Base-by-base conservation (phyloP, 2,888 invertebrate species). In the Drosophila prolongata region DNA sequence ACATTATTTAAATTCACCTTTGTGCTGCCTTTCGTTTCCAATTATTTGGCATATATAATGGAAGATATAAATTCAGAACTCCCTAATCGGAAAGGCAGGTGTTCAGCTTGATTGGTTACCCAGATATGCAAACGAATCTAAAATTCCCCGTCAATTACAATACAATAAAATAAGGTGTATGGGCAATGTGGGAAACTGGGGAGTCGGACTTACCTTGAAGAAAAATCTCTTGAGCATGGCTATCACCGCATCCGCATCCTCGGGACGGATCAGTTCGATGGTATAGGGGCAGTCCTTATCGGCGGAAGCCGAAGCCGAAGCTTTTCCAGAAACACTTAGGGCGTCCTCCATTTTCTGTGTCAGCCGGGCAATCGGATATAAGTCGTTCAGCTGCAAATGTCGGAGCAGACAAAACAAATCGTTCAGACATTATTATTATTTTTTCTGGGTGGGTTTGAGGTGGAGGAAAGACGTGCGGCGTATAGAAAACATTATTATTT, bases 171-270 rank as follows among this genome's bases (percentile, higher is more conserved):
- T 35, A 35, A 8, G 30, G 30, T 35, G 35, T 11, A 11, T 35
- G 3, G 10, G 35, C 3, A 9, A 35, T 43, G 43, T 60, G 37
- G n/a, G 62, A 66, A 66, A 62, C 1, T 1, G 19, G 19, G 19
- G 3, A 19, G 19, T 16, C 13, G 6, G 1, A 24, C 44, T 71
- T 77, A 92, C 94, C 76, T 93, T 93, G 82, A 94, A 94, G 90
- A 94, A 94, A 91, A 93, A 95, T 90, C 91, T 92, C 80, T 93
- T 93, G 1, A 95, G 91, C 86, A 95, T 94, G 38, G 92, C 90
- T 69, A 95, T 92, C 14, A 95, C 93, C 46, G 91, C 92, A 3
- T 93, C 93, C 1, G 91, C 90, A 82, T 95, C 95, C 56, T 93
- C 92, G 16, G 92, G 91, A 40, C 80, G 83, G 9, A 94, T 85